phyloP scores from a whole-genome alignment of 2,888 invertebrate genomes.

The Vesta saturnalis region DNA sequence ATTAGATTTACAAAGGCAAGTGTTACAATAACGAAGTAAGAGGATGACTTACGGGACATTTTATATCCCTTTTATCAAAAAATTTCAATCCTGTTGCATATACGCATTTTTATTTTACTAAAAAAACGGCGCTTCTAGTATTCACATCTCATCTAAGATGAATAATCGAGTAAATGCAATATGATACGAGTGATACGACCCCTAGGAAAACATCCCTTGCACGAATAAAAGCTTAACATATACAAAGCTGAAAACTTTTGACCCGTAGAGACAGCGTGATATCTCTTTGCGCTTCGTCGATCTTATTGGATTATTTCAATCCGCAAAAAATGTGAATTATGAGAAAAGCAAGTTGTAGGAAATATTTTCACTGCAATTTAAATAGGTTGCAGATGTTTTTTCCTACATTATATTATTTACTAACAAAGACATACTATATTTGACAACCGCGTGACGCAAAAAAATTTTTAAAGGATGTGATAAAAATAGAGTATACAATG shows the following conservation, averaged over 20 bases:
- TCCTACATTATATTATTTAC: slow-evolving; percentile 2
- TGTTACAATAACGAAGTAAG: slow-evolving; percentile 22
- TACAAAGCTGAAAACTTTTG: slow-evolving; percentile 43
- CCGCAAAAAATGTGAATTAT: slow-evolving; percentile 13
- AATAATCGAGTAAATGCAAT: slow-evolving; percentile 21
- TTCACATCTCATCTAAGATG: slow-evolving; percentile 20
- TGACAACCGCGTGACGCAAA: too few species aligned
- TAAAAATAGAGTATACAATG: too few species aligned
- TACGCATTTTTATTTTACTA: neutral
- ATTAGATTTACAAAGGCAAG: slow-evolving; percentile 21
- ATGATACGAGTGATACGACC: slow-evolving; percentile 24
- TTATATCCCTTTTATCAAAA: slow-evolving; percentile 12
- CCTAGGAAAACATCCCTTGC: slow-evolving; percentile 28
- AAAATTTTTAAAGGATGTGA: too few species aligned
- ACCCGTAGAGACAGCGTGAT: slow-evolving; percentile 46
- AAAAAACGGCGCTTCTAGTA: slow-evolving; percentile 2
- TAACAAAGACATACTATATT: too few species aligned
- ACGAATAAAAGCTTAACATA: slow-evolving; percentile 37
- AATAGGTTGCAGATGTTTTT: slow-evolving; percentile 1
- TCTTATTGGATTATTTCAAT: slow-evolving; percentile 17
- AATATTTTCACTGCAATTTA: neutral
- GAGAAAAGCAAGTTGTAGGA: neutral
- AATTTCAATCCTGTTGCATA: slow-evolving; percentile 22
- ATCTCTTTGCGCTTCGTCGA: slow-evolving; percentile 44
- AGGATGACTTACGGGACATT: slow-evolving; percentile 21